Evolutionary conservation across 2,113 vertebrate genomes (phyloP).

Genomic region (Lepus americanus): DNA sequence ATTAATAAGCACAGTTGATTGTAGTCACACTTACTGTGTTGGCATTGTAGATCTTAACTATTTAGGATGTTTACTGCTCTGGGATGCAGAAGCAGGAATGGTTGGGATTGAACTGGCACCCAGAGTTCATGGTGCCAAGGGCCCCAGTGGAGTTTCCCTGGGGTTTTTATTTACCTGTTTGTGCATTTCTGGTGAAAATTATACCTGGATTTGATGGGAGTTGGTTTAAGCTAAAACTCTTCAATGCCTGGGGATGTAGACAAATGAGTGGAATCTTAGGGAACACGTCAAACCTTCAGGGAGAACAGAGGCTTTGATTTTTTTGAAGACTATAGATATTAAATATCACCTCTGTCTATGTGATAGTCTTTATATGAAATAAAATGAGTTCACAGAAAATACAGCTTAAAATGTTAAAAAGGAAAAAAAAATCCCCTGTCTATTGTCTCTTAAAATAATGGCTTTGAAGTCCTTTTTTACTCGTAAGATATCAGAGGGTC

Average conservation of each 20-base stretch:
- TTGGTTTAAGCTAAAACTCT: neutral
- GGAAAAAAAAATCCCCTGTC: neutral
- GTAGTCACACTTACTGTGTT: constrained; percentile 78
- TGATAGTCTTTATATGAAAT: constrained; percentile 36
- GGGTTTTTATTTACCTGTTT: constrained; percentile 43
- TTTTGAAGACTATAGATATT: constrained; percentile 4
- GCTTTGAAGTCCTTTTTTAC: constrained; percentile 25
- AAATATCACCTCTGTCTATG: neutral
- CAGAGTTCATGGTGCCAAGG: constrained; percentile 69
- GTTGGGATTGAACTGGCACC: constrained; percentile 32
- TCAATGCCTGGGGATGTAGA: neutral
- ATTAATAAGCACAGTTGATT: constrained; percentile 88
- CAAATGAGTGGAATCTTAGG: neutral
- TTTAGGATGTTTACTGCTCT: constrained; percentile 26
- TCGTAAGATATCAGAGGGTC: neutral
- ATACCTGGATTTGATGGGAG: neutral
- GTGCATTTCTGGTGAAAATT: neutral
- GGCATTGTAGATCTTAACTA: constrained; percentile 77
- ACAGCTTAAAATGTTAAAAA: constrained; percentile 10
- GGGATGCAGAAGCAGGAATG: neutral
- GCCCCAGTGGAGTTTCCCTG: constrained; percentile 14
- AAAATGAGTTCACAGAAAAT: constrained; percentile 52
- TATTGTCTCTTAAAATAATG: constrained; percentile 55
- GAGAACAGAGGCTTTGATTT: constrained; percentile 17
- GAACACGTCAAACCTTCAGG: neutral